Evolutionary conservation across 1,140 invertebrate species (phyloP).

Genomic region (Phymastichus coffea): DNA sequence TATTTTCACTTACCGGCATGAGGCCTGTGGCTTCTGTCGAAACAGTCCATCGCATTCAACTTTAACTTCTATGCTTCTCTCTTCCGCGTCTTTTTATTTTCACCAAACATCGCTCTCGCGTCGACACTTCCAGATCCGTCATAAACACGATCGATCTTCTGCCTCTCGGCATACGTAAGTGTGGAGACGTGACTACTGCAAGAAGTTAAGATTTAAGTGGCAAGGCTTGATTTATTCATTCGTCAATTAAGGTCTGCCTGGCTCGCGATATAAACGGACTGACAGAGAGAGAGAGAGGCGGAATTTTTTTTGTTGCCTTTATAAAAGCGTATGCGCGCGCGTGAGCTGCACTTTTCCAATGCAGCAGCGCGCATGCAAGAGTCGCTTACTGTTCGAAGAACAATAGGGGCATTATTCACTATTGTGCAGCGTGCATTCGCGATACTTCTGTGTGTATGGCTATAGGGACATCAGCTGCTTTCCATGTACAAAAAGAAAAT

Average conservation of each 20-base stretch:
- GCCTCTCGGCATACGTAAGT: too few relatives aligned
- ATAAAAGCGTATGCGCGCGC: background rate
- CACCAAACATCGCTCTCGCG: background rate
- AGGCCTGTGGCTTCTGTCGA: background rate
- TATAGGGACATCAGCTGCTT: constrained; percentile 12
- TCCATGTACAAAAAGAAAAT: constrained; percentile 4
- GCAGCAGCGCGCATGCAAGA: too few relatives aligned
- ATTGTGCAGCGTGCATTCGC: constrained; percentile 1
- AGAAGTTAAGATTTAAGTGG: too few relatives aligned
- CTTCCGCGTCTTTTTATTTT: background rate
- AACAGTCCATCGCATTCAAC: constrained; percentile 15
- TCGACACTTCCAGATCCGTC: too few relatives aligned
- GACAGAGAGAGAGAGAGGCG: too few relatives aligned
- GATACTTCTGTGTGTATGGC: constrained; percentile 8
- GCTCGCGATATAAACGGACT: too few relatives aligned
- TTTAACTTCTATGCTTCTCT: constrained; percentile 1
- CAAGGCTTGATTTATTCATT: constrained; percentile 27
- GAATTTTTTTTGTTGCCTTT: too few relatives aligned
- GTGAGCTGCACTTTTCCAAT: constrained; percentile 16
- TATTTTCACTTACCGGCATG: constrained; percentile 25
- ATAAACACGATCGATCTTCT: too few relatives aligned
- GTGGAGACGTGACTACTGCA: too few relatives aligned
- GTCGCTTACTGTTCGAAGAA: constrained; percentile 5
- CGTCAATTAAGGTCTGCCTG: constrained; percentile 25
- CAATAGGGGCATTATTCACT: constrained; percentile 28